Percentiles rank a stretch among this genome's conserved stretches.
Evolutionary conservation across 2,888 invertebrate species (phyloP).

Genomic region (Pedicia rivosa): DNA sequence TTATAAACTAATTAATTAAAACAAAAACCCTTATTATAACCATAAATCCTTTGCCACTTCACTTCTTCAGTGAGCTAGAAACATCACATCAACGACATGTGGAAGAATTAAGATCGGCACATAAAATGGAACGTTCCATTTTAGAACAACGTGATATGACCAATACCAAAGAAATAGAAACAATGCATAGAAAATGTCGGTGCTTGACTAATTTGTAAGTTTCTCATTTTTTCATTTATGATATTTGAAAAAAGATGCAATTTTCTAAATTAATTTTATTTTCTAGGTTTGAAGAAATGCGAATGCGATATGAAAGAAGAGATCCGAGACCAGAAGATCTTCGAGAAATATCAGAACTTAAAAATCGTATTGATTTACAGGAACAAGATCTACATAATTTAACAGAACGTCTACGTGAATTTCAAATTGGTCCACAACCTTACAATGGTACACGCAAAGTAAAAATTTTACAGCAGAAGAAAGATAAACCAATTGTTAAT

Average conservation of each 20-base stretch:
- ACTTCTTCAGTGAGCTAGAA: constrained; percentile 33
- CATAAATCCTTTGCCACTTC: no score
- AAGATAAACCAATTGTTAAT: constrained; percentile 17
- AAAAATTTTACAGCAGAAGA: constrained; percentile 12
- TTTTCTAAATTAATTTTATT: neutral
- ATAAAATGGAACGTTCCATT: constrained; percentile 26
- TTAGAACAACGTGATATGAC: constrained; percentile 32
- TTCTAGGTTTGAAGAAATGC: constrained; percentile 38
- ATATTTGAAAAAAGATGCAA: neutral
- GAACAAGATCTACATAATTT: constrained; percentile 38
- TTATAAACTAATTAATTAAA: no score
- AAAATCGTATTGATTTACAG: constrained; percentile 38
- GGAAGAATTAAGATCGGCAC: constrained; percentile 28
- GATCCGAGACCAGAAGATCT: constrained; percentile 39
- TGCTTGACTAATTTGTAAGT: constrained; percentile 41
- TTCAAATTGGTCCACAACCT: constrained; percentile 29
- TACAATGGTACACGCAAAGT: constrained; percentile 5
- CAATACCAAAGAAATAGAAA: constrained; percentile 37
- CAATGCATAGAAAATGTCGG: constrained; percentile 37
- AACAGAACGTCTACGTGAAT: constrained; percentile 39
- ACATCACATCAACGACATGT: constrained; percentile 27
- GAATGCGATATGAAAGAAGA: constrained; percentile 37
- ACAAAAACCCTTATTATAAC: no score
- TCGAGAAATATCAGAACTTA: constrained; percentile 36
- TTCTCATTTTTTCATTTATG: constrained; percentile 7